Base-by-base conservation (phyloP, 2,797 vertebrate genomes). In the Sebastolobus alascanus region DNA sequence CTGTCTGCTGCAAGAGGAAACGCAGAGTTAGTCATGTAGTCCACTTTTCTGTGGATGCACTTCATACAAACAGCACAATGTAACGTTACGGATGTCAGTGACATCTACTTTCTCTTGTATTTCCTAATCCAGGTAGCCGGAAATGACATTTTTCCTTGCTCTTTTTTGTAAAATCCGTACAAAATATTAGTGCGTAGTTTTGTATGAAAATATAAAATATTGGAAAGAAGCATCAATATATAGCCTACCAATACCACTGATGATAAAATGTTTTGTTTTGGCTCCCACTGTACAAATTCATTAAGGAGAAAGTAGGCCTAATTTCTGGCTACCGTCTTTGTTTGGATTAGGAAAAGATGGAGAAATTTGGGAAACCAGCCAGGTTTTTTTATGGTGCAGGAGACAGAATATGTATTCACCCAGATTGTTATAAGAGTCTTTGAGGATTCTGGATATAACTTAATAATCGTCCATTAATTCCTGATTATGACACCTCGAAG, bases 1-100 rank as follows among this genome's bases (percentile, higher is more conserved):
- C 99, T 31, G 98, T 99, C 97, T 99, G 95, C 93, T 92, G 69
- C 61, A 16, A 73, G 79, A 86, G 67, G 37, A 73, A 69, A 76
- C 0, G 11, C n/a, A 56, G 35, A 72, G 59, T 73, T 54, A 84
- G 74, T 56, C 22, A 4, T 5, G 27, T 3, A 22, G 40, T 37
- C 10, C 29, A 8, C 7, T 56, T 40, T 50, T 37, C 46, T 40
- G 43, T 58, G 64, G 8, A 18, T 20, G 18, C 40, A 52, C 25
- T 69, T 40, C 50, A 50, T 5, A 60, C 37, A 46, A 11, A 71
- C 46, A 29, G 20, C 4, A 43, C 31, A 56, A 3, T 38, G 20
- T 31, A 25, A 25, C 25, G 25, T 25, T 25, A 33, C 4, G 11
- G 16, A 31, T 59, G 16, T 35, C 37, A 70, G 37, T 6, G 22